A percentile compares a stretch with the other conserved stretches of the same genome.
Conservation (phyloP, 1,140 invertebrate species). For the Eueides isabella region DNA sequence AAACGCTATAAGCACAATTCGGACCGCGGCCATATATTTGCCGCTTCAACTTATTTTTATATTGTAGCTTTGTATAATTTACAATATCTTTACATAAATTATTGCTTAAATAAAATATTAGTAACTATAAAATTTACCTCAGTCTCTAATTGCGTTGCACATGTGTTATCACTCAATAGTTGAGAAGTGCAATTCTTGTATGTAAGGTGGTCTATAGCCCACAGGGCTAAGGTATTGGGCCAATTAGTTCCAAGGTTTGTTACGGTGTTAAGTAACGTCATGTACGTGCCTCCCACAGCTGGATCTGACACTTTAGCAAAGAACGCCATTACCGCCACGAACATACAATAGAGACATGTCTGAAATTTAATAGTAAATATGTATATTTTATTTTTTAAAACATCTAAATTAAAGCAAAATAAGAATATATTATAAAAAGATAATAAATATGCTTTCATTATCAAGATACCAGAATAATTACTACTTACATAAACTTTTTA, state of each 20-base stretch:
- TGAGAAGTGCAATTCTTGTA: constrained; percentile 87
- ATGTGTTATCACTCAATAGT: constrained; percentile 65
- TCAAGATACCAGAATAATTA: no score
- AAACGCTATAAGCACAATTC: no score
- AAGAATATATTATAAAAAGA: neutral
- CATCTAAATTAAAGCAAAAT: constrained; percentile 1
- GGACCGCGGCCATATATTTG: no score
- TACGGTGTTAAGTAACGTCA: constrained; percentile 99
- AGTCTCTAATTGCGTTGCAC: constrained; percentile 62
- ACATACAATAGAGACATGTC: constrained; percentile 87
- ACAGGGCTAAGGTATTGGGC: constrained; percentile 96
- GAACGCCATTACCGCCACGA: constrained; percentile 87
- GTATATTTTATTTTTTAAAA: constrained; percentile 12
- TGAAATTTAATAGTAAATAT: constrained; percentile 54
- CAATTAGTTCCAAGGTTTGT: constrained; percentile 98
- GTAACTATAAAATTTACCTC: constrained; percentile 58
- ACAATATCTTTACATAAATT: no score
- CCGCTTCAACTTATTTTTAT: no score
- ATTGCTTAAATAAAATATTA: no score
- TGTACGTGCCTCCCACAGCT: constrained; percentile 98
- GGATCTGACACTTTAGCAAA: constrained; percentile 93
- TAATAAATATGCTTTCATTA: no score
- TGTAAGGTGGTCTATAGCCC: constrained; percentile 95
- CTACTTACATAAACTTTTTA: no score
- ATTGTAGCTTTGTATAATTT: no score